Evolutionary conservation across 1,140 invertebrate genomes (phyloP).

Genomic region (Idris sp.): DNA sequence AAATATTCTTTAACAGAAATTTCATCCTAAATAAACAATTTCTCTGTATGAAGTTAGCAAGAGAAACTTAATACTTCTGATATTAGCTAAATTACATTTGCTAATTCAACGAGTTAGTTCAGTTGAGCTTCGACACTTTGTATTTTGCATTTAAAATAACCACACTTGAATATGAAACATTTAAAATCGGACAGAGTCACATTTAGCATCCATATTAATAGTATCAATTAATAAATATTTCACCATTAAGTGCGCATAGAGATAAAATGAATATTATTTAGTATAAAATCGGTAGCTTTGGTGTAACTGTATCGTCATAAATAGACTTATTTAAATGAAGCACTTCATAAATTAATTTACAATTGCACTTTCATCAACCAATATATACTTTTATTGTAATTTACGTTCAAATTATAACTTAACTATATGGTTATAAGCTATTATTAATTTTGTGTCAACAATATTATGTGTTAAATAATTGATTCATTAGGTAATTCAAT

Average conservation of each 20-base stretch:
- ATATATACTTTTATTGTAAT: constrained; percentile 7
- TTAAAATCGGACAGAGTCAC: constrained; percentile 6
- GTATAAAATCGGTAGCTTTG: constrained; percentile 44
- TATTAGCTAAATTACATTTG: constrained; percentile 44
- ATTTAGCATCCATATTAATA: constrained; percentile 3
- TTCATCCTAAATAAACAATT: constrained; percentile 34
- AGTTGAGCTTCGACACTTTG: constrained; percentile 9
- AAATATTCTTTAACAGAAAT: constrained; percentile 36
- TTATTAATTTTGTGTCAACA: neutral
- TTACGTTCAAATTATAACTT: neutral
- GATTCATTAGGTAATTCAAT: constrained; percentile 13
- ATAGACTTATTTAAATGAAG: constrained; percentile 40
- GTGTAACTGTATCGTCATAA: constrained; percentile 42
- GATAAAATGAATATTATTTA: constrained; percentile 43
- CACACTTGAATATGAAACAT: no score
- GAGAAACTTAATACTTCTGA: constrained; percentile 41
- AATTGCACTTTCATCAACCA: constrained; percentile 39
- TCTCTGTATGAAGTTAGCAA: constrained; percentile 36
- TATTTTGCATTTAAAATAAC: constrained; percentile 29
- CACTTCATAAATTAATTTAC: constrained; percentile 25
- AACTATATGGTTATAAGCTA: constrained; percentile 8
- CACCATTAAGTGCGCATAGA: constrained; percentile 26
- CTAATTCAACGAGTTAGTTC: constrained; percentile 36
- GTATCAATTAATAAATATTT: constrained; percentile 11
- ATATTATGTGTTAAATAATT: constrained; percentile 16